A percentile compares a stretch with the other conserved stretches of the same genome.
phyloP scores from a whole-genome alignment of 92 coral and sea anemone genomes.

The Epizoanthus illoricatus region DNA sequence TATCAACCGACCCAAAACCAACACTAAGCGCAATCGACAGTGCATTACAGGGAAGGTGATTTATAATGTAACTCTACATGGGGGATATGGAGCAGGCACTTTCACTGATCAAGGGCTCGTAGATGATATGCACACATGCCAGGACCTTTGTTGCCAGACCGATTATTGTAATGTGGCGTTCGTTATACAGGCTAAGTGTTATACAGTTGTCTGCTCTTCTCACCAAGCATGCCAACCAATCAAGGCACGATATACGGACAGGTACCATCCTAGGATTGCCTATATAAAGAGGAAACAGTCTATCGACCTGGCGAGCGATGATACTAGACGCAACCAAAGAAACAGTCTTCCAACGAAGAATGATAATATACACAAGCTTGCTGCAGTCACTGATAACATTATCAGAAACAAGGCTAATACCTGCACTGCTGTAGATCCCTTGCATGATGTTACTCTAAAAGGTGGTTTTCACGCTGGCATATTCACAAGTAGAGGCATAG shows the following conservation, averaged over 20 bases:
- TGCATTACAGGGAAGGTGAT: slow-evolving; percentile 58
- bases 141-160: slow-evolving; percentile 81
- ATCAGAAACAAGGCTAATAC: neutral
- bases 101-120: slow-evolving; percentile 76
- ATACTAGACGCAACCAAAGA: neutral
- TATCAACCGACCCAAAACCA: neutral
- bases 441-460: slow-evolving; percentile 64
- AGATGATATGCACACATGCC: slow-evolving; percentile 75
- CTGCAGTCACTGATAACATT: neutral
- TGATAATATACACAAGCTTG: neutral
- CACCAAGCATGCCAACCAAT: slow-evolving; percentile 31
- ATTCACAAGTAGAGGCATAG: slow-evolving; percentile 69
- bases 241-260: slow-evolving; percentile 26
- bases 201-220: slow-evolving; percentile 70
- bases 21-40: slow-evolving; percentile 4
- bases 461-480: slow-evolving; percentile 81
- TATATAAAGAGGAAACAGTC: neutral
- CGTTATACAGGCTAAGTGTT: slow-evolving; percentile 78
- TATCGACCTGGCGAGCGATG: neutral
- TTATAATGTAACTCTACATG: slow-evolving; percentile 71
- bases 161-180: slow-evolving; percentile 82
- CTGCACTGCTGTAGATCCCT: slow-evolving; percentile 39
- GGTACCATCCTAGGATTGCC: slow-evolving; percentile 6
- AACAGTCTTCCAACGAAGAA: neutral
- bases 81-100: slow-evolving; percentile 75